Base-by-base conservation (phyloP, 1,140 invertebrate genomes). In the Drosophila athabasca region DNA sequence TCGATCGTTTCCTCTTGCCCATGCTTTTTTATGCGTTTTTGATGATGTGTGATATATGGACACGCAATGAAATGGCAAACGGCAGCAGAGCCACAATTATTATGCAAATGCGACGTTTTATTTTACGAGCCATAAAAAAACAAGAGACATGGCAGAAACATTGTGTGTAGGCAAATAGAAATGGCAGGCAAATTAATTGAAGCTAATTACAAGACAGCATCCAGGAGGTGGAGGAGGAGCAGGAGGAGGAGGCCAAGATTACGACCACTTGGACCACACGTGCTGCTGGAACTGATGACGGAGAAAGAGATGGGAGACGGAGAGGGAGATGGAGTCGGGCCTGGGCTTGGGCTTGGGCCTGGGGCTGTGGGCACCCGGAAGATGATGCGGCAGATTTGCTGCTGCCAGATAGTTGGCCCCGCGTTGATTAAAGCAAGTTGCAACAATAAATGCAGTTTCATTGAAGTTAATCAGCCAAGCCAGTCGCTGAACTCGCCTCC, bases 371-470 rank as follows among this genome's bases (percentile, higher is more conserved):
- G 62, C 69, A 87, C 82, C 82, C 82, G 82, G 82, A 85, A 85
- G 78, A 85, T 85, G 82, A 85, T 65, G 66, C 55, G 48, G 80
- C 80, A 73, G 24, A 77, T 71, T 73, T 58, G 17, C 55, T 22
- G 9, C 48, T 41, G 22, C 15, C 13, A 39, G 54, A 15, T 45
- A 44, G 35, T 39, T 39, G 46, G 64, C 73, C 62, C 51, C 66
- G 57, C 71, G 66, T 79, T 84, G 76, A 84, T 84, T 79, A 84
- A 84, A 79, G 58, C 76, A 76, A 76, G 80, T 74, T 77, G 77
- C 82, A 82, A 68, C 82, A 85, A 85, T 87, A 87, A 87, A 87
- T 87, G 82, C 82, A 87, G 75, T 87, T 87, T 87, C 83, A 87
- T 87, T 88, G 82, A 81, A 87, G 83, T 87, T 87, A 87, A 87